These are phyloP conservation scores for Chrysotoxum bicinctum DNA, from an alignment of 2,888 invertebrate genomes.

Conservation along the genomic window DNA sequence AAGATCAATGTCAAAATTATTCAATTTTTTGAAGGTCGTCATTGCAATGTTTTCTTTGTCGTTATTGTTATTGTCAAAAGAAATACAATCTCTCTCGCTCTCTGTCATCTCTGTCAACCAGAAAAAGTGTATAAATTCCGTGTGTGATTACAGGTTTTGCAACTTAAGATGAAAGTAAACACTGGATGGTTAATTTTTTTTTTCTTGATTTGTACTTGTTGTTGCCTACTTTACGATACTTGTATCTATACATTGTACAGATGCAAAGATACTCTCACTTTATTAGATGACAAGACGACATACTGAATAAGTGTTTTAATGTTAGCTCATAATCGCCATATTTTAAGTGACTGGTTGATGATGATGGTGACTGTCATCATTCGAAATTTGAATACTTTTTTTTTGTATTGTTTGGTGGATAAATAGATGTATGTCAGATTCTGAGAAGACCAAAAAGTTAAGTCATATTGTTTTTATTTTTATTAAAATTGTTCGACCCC, in stretches of 20 bases:
- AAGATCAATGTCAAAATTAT: conserved; percentile 63
- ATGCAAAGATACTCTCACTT: conserved; percentile 25
- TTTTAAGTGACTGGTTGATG: not conserved
- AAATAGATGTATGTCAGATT: conserved; percentile 7
- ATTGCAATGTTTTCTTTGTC: not conserved
- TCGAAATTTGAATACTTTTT: conserved; percentile 7
- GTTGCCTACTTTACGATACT: conserved; percentile 1
- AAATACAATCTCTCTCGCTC: not conserved
- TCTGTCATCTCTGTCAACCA: not conserved
- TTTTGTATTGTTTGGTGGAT: not conserved
- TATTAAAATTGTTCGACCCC: not conserved
- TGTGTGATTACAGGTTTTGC: conserved; percentile 30
- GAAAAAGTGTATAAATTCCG: conserved; percentile 14
- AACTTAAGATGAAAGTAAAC: conserved; percentile 51
- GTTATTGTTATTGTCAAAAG: not conserved
- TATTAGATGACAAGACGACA: conserved; percentile 11
- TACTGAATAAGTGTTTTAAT: not conserved
- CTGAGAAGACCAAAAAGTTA: not conserved
- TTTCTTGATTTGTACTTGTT: not conserved
- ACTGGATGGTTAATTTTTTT: not conserved
- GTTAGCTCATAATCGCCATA: not conserved
- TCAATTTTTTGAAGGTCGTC: conserved; percentile 43
- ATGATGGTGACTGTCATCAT: conserved; percentile 29
- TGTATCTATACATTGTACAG: not conserved
- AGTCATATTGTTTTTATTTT: conserved; percentile 3